These are phyloP conservation scores for Musca vetustissima DNA, from an alignment of 1,140 invertebrate species.

Conservation along the genomic window DNA sequence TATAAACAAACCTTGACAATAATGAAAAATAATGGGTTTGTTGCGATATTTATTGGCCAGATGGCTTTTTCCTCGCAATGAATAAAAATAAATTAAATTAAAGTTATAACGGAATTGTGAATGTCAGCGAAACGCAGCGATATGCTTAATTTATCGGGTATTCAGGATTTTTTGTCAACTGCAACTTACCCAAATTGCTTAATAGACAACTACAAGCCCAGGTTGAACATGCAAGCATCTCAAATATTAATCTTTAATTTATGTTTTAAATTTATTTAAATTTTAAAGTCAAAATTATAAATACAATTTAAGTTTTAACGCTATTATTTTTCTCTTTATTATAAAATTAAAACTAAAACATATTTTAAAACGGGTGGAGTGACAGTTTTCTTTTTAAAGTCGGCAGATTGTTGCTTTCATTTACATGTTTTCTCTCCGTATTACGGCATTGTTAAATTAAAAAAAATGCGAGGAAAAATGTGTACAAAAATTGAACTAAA, in stretches of 20 bases:
- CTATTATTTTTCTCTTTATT: slow-evolving; percentile 1
- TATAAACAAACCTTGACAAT: too few relatives aligned
- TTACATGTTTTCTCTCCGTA: background rate
- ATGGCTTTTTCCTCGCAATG: too few relatives aligned
- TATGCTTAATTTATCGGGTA: too few relatives aligned
- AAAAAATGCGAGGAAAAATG: slow-evolving; percentile 19
- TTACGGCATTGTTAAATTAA: background rate
- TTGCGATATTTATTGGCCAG: too few relatives aligned
- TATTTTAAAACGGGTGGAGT: background rate
- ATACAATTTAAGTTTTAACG: slow-evolving; percentile 7
- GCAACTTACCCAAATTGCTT: too few relatives aligned
- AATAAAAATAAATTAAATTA: too few relatives aligned
- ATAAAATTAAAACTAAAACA: slow-evolving; percentile 8
- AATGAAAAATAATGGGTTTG: too few relatives aligned
- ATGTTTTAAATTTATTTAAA: slow-evolving; percentile 15
- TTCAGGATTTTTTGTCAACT: too few relatives aligned
- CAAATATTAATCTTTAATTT: background rate
- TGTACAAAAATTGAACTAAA: slow-evolving; percentile 21
- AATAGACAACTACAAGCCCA: too few relatives aligned
- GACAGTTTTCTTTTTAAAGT: slow-evolving; percentile 1
- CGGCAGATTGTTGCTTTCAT: background rate
- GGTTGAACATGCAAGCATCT: background rate
- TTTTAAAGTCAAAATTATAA: slow-evolving; percentile 10
- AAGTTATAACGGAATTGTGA: too few relatives aligned
- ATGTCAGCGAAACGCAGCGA: too few relatives aligned